Base-by-base conservation (phyloP, 2,113 vertebrate genomes). In the Callaeas wilsoni region DNA sequence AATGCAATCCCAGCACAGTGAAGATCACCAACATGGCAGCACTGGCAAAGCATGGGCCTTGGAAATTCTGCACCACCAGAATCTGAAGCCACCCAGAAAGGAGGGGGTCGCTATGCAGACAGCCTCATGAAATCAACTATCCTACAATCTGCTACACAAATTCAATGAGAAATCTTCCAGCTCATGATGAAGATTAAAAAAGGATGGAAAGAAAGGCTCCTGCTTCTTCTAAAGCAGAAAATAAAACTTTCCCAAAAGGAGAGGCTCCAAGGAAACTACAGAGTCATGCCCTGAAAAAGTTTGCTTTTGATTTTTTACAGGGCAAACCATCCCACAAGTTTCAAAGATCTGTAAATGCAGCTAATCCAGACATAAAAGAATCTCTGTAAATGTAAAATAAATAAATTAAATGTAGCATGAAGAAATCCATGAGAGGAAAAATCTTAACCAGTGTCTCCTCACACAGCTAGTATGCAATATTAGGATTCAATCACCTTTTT, bases 231-330 rank as follows among this genome's bases (percentile, higher is more conserved):
- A 37, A 65, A 47, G 35, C 21, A 79, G 19, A 56, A 73, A 53
- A 62, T 14, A 49, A 57, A 29, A 19, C 59, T 47, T 62, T 42
- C 30, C 12, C 69, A n/a, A 85, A 87, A 68, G 33, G 23, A 84
- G 4, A 29, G 18, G 10, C 21, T 74, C 16, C 33, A 73, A 86
- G 35, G 22, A 80, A 88, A 77, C 13, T 12, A 55, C 22, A 64
- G 1, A 39, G 15, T 39, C 60, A 37, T 0, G 1, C 10, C 5
- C 14, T 67, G 49, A 6, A 16, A 3, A 41, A 37, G 17, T 49
- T 64, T 59, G 46, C 26, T 37, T 77, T 19, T 2, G 1, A 16
- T 71, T 64, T 84, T 29, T 29, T 39, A 64, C 56, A 57, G 17
- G 16, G 16, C 6, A 78, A 49, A 55, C 13, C 32, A 84, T 17